phyloP scores from a whole-genome alignment of 2,113 vertebrate species.

The Hemiprocne comata region DNA sequence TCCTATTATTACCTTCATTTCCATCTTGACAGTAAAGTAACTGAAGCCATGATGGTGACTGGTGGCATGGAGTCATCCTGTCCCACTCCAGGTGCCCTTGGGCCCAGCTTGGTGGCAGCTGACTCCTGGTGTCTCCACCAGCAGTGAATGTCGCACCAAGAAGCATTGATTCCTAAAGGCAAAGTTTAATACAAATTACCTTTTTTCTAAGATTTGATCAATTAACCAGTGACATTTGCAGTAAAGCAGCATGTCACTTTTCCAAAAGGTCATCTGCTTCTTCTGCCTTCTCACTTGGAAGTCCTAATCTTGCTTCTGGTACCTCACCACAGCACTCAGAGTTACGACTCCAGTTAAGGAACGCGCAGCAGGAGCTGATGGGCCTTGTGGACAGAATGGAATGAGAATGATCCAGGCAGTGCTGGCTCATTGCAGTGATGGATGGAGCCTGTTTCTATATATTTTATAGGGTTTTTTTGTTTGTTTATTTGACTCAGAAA shows the following conservation, averaged over 20 bases:
- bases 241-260: not conserved
- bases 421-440: not conserved
- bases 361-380: not conserved
- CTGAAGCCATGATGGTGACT: accelerated
- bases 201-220: not conserved
- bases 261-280: not conserved
- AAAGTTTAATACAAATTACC: not conserved
- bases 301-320: not conserved
- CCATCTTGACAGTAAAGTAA: not conserved
- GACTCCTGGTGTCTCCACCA: not conserved
- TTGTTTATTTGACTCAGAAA: not conserved
- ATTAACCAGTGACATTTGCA: not conserved
- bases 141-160: not conserved
- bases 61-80: not conserved
- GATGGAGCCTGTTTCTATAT: not conserved
- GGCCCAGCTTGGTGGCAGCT: not conserved
- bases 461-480: not conserved
- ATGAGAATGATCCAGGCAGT: not conserved
- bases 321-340: not conserved
- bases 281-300: not conserved
- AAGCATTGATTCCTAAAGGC: not conserved
- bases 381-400: not conserved
- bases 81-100: not conserved
- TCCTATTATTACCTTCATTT: not conserved
- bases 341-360: not conserved